Base-by-base conservation (phyloP, 2,888 invertebrate genomes). In the Piscicola geometra region DNA sequence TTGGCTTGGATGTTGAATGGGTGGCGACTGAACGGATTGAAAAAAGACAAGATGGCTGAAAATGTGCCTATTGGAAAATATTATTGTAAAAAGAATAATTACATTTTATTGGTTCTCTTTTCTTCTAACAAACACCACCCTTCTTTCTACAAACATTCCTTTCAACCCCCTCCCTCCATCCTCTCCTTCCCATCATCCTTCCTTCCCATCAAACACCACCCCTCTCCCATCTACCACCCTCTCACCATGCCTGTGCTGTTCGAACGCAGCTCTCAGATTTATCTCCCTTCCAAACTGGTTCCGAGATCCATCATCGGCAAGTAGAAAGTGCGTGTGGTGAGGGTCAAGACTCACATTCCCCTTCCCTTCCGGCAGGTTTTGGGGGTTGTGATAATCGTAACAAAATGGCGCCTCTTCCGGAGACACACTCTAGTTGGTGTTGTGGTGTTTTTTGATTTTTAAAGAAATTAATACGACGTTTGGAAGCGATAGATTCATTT, bases 241-340 rank as follows among this genome's bases (percentile, higher is more conserved):
- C n/a, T n/a, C n/a, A 56, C 60, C 60, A 3, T 50, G 32, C 18
- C 60, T 81, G 77, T 80, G 82, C 67, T 78, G 75, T 76, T 85
- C 84, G 32, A 84, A 80, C 30, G 78, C 79, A 3, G 84, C 81
- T 33, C 84, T 78, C 76, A 83, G 82, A 56, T 81, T 79, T 66
- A 83, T 85, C 79, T 84, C 85, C 41, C 74, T 80, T 0, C 85
- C 85, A 81, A 81, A 85, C 70, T 80, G 80, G 2, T 79, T 77
- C 32, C 81, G 82, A 1, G 82, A 81, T 2, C 85, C 85, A 79
- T 85, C 81, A 78, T 86, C 86, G 12, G 84, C 83, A 18, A 86
- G 79, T 30, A 86, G 79, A 78, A 86, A 86, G 79, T 85, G 85
- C 0, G 85, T 84, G 81, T 86, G 85, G 79, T 86, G 84, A 70